These are phyloP conservation scores for Dendrocincla fuliginosa DNA, from an alignment of 2,797 vertebrate species.

Conservation along the genomic window DNA sequence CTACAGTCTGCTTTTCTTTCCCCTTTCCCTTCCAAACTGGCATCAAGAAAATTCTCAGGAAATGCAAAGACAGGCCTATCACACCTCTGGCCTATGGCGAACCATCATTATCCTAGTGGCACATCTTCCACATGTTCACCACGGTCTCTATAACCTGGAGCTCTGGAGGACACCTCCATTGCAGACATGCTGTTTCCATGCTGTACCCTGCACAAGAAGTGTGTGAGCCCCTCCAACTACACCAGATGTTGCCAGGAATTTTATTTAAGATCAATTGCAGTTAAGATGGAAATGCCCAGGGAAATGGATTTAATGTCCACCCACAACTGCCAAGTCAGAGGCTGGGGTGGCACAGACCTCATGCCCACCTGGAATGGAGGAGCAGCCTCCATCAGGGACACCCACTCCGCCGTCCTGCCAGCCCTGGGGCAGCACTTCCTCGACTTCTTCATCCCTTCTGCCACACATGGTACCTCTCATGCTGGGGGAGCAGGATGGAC, in stretches of 20 bases:
- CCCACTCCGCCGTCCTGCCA: not conserved
- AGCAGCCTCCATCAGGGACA: not conserved
- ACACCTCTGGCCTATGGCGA: not conserved
- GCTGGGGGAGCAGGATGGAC: not conserved
- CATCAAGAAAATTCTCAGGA: not conserved
- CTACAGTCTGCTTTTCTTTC: not conserved
- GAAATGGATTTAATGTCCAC: not conserved
- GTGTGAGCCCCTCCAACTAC: not conserved
- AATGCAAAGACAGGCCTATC: not conserved
- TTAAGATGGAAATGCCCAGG: not conserved
- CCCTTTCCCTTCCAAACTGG: not conserved
- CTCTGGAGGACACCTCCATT: not conserved
- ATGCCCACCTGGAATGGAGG: not conserved
- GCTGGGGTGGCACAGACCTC: not conserved
- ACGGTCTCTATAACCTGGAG: not conserved
- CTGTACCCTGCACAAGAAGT: not conserved
- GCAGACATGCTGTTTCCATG: not conserved
- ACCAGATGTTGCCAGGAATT: not conserved
- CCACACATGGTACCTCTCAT: not conserved
- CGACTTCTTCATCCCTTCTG: not conserved
- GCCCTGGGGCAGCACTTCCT: not conserved
- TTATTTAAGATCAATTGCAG: not conserved
- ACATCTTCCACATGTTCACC: rapidly evolving
- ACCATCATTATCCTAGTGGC: not conserved
- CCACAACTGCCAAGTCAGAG: not conserved